Conservation (phyloP, 2,888 invertebrate genomes). For the Willowsia nigromaculata region DNA sequence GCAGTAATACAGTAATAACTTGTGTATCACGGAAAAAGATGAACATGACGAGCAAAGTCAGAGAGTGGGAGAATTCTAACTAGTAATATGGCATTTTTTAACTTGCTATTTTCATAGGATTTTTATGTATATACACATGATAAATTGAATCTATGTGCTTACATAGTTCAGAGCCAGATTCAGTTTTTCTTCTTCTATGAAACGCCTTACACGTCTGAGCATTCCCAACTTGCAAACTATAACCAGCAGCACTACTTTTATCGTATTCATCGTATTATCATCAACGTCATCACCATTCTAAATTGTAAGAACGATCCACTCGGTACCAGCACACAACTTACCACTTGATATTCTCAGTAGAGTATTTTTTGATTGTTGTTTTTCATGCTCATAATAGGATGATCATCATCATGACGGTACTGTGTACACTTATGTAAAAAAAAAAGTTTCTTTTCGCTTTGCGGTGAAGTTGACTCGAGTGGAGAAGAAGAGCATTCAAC, state of each 20-base stretch:
- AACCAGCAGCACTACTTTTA: background rate
- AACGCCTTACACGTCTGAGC: background rate
- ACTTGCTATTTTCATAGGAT: background rate
- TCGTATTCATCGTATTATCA: background rate
- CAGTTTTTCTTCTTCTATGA: background rate
- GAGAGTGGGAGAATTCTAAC: too few relatives aligned
- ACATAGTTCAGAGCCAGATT: background rate
- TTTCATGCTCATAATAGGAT: background rate
- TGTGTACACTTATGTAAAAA: background rate
- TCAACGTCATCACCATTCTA: background rate
- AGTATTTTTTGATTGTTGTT: background rate
- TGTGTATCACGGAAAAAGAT: slow-evolving; percentile 1
- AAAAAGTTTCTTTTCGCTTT: background rate
- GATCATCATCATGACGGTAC: background rate
- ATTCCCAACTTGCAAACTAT: background rate
- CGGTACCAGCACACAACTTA: background rate
- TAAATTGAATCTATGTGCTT: background rate
- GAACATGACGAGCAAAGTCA: background rate
- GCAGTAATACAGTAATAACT: background rate
- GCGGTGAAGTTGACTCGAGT: slow-evolving; percentile 1
- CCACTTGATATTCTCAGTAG: background rate
- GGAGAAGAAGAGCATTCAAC: slow-evolving; percentile 57
- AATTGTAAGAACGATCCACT: too few relatives aligned
- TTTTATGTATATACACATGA: background rate
- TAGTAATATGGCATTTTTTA: slow-evolving; percentile 1